Percentiles rank a stretch among this genome's conserved stretches.
phyloP scores from a whole-genome alignment of 2,113 vertebrate genomes.

The Equus przewalskii region DNA sequence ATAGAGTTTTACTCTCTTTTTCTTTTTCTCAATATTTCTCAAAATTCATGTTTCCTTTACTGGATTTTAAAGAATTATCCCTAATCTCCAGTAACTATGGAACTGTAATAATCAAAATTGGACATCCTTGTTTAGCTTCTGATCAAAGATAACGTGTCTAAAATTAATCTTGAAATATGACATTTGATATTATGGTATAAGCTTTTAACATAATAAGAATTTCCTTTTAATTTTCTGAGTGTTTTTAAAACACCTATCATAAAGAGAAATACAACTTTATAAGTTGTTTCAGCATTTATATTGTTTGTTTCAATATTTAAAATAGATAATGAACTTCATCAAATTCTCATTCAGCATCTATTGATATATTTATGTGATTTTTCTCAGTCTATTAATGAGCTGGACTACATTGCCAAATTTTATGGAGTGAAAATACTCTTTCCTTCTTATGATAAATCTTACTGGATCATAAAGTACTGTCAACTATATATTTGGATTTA shows the following conservation, averaged over 20 bases:
- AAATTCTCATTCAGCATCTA: neutral
- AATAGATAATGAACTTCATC: neutral
- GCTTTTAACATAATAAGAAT: conserved; percentile 2
- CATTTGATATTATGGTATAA: neutral
- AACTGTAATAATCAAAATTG: neutral
- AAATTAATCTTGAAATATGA: conserved; percentile 55
- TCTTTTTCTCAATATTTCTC: neutral
- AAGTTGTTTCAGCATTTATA: neutral
- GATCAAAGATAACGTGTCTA: neutral
- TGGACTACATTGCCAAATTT: neutral
- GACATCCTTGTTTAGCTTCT: neutral
- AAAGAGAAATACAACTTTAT: neutral
- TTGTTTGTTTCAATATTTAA: conserved; percentile 14
- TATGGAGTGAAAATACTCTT: neutral
- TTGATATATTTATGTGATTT: neutral
- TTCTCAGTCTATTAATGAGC: neutral
- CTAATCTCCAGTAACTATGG: neutral
- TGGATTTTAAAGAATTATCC: neutral
- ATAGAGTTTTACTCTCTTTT: neutral
- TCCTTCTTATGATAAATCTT: neutral
- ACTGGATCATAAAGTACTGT: neutral
- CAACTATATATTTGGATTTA: neutral
- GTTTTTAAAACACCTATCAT: neutral
- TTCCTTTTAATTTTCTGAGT: conserved; percentile 1
- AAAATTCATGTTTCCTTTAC: conserved; percentile 36